These are phyloP conservation scores for Eucriotettix oculatus DNA, from an alignment of 2,888 invertebrate species.

Conservation along the genomic window DNA sequence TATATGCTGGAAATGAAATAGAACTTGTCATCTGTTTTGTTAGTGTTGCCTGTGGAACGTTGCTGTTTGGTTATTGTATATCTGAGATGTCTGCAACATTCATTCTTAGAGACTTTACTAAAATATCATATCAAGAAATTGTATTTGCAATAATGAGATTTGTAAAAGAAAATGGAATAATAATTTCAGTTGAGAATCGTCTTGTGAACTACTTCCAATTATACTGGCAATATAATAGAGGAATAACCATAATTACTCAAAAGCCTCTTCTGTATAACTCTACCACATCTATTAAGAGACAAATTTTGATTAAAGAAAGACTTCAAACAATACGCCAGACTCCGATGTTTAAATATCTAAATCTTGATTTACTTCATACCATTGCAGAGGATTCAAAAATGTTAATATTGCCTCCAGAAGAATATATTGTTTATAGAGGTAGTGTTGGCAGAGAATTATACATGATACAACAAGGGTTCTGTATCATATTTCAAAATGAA, in stretches of 20 bases:
- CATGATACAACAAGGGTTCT: conserved; percentile 22
- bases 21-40: background rate
- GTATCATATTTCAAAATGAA: conserved; percentile 1
- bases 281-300: conserved; percentile 11
- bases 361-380: conserved; percentile 10
- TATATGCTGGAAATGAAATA: background rate
- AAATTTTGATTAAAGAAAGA: conserved; percentile 29
- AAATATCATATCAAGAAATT: background rate
- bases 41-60: background rate
- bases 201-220: background rate
- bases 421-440: background rate
- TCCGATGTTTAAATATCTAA: conserved; percentile 28
- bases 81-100: background rate
- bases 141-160: background rate
- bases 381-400: background rate
- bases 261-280: background rate
- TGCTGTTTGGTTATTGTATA: background rate
- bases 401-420: background rate
- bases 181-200: background rate
- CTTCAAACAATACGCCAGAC: conserved; percentile 26
- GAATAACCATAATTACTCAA: background rate
- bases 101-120: background rate
- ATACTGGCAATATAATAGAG: background rate
- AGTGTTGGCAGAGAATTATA: background rate
- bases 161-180: background rate